Evolutionary conservation across 1,140 invertebrate genomes (phyloP), one percentile per base, ranked within the genome.

Genomic region (Drosophila parabipectinata): DNA sequence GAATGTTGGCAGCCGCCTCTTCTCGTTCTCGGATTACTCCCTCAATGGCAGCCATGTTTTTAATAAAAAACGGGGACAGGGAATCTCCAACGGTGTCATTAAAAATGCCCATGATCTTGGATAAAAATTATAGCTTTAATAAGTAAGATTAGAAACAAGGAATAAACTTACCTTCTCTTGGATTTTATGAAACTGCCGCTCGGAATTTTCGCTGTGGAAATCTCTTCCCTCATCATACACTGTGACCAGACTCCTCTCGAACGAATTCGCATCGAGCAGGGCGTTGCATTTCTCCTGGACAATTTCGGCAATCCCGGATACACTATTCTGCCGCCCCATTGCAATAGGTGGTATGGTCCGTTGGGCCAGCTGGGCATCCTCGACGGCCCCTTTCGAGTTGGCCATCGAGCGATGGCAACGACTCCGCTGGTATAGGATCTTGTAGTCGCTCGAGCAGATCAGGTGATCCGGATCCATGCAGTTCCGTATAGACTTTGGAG

Each of bases 181-280:
- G 8, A 32, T 32, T 32, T 32, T 32, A 3, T 32, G 32, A 6
- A 82, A 58, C 9, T 30, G 39, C 0, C 37, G 6, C 18, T 48
- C 45, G 9, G 48, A 18, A 0, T 18, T 34, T 6, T 52, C 6
- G 1, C 56, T 53, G 0, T 3, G 14, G 3, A 61, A 67, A 3
- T 39, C 18, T 7, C 18, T 50, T 4, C 30, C 58, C 8, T 74
- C 78, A 3, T 6, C 8, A 32, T 57, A 10, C 1, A 88, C 37
- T 3, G 15, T 21, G 3, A 41, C 7, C 0, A 81, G 58, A n/a
- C 54, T 51, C 2, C 50, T 59, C 41, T 85, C 81, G 4, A 78
- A 82, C n/a, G 32, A 53, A 14, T 88, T 82, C 44, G 50, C 56
- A 3, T 74, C 67, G 15, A 60, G 61, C 3, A 88, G 60, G 0